Base-by-base conservation (phyloP, 2,888 invertebrate species). In the Dugesia japonica region DNA sequence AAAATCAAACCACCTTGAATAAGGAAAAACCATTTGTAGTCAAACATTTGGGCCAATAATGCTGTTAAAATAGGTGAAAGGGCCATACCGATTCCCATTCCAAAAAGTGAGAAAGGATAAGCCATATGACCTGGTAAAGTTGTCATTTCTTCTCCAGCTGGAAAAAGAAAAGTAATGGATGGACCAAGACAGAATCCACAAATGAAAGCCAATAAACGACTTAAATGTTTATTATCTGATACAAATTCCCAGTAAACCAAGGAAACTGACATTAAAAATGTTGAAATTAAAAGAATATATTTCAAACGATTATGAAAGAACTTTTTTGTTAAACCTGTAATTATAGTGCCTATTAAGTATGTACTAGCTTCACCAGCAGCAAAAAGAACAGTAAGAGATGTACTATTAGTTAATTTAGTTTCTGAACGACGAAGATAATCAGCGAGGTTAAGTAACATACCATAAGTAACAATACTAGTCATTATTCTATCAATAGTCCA, bases 41-140 rank as follows among this genome's bases (percentile, higher is more conserved):
- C 56, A 71, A 56, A 75, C 17, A 20, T 27, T 26, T 75, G 56
- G 56, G 75, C 75, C 1, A 75, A 23, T 4, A 75, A 15, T 1
- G 75, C 75, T 0, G 75, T 42, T 1, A 71, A 20, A 27, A 56
- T n/a, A 42, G 75, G 75, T 20, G 75, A 75, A 1, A 75, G 17
- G 1, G 56, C 56, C 75, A 75, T 75, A n/a, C 75, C 75, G 74
- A 75, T 28, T 4, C 75, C 75, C 75, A 75, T 75, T 28, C 75
- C 56, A 15, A 27, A 31, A 17, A 75, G 73, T n/a, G 56, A 56
- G 75, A 75, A 75, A 17, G 75, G 75, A 71, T 75, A 75, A 1
- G 75, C 75, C 75, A 75, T 42, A 26, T 75, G 75, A 26, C 75
- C 75, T n/a, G 75, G 75, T 26, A 75, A 71, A 1, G 75, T 75